Evolutionary conservation across 2,888 invertebrate species (phyloP).

Genomic region (Pasiphila rectangulata): DNA sequence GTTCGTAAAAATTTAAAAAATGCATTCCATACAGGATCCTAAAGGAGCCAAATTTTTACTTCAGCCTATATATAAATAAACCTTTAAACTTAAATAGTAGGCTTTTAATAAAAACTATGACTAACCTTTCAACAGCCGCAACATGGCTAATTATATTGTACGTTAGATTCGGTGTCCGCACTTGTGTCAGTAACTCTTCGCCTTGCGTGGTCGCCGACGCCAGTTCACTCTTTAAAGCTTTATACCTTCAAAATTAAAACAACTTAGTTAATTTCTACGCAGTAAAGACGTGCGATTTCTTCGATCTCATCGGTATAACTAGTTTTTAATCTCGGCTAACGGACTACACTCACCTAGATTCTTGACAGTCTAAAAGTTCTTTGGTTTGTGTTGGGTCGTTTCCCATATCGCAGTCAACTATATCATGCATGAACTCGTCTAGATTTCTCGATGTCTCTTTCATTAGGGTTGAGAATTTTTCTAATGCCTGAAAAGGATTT

Average conservation of each 20-base stretch:
- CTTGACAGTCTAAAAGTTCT: slow-evolving; percentile 91
- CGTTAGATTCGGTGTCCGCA: slow-evolving; percentile 85
- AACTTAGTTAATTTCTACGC: slow-evolving; percentile 8
- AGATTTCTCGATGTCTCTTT: slow-evolving; percentile 93
- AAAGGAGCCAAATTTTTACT: too few species aligned
- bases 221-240: slow-evolving; percentile 90
- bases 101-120: not conserved
- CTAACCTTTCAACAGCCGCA: slow-evolving; percentile 93
- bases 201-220: slow-evolving; percentile 93
- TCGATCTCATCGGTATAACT: slow-evolving; percentile 13
- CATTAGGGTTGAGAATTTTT: slow-evolving; percentile 95
- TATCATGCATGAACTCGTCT: slow-evolving; percentile 91
- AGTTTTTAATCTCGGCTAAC: slow-evolving; percentile 15
- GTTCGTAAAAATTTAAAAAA: too few species aligned
- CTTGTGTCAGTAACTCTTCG: slow-evolving; percentile 89
- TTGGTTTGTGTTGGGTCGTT: slow-evolving; percentile 96
- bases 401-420: slow-evolving; percentile 96
- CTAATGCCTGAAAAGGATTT: slow-evolving; percentile 87
- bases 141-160: slow-evolving; percentile 91
- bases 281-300: slow-evolving; percentile 12
- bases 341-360: slow-evolving; percentile 74
- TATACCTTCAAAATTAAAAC: slow-evolving; percentile 74
- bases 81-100: not conserved
- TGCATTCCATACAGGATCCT: too few species aligned
- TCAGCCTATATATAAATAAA: slow-evolving; percentile 1